These are phyloP conservation scores for Halichoeres trimaculatus DNA, from an alignment of 2,113 vertebrate genomes.

Conservation along the genomic window DNA sequence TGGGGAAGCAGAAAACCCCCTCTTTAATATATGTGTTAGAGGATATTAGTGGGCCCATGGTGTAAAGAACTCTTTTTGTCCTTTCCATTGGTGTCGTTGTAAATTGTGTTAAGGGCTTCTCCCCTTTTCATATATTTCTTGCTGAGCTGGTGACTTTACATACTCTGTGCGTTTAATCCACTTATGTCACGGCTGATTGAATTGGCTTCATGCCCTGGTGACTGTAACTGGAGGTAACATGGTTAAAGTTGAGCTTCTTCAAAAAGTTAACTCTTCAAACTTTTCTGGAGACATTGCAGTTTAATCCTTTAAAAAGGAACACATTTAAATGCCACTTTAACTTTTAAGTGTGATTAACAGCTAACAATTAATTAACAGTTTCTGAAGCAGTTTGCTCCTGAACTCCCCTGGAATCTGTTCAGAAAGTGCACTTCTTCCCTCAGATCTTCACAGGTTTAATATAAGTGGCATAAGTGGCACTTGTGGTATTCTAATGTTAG, in stretches of 20 bases:
- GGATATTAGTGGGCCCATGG: neutral
- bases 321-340: neutral
- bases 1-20: too few relatives aligned
- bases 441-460: neutral
- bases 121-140: constrained; percentile 1
- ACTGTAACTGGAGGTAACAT: neutral
- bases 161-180: neutral
- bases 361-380: neutral
- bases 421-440: neutral
- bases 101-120: neutral
- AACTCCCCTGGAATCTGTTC: neutral
- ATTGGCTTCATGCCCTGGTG: neutral
- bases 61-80: neutral
- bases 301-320: neutral
- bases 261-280: neutral
- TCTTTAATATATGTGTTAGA: neutral
- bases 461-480: neutral
- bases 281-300: neutral
- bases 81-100: neutral
- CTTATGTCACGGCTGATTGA: neutral
- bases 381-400: neutral
- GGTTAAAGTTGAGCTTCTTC: neutral
- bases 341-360: neutral
- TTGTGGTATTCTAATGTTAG: neutral
- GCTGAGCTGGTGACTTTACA: constrained; percentile 11